These are phyloP conservation scores for Temnothorax nylanderi DNA, from an alignment of 1,140 invertebrate genomes.

Conservation along the genomic window DNA sequence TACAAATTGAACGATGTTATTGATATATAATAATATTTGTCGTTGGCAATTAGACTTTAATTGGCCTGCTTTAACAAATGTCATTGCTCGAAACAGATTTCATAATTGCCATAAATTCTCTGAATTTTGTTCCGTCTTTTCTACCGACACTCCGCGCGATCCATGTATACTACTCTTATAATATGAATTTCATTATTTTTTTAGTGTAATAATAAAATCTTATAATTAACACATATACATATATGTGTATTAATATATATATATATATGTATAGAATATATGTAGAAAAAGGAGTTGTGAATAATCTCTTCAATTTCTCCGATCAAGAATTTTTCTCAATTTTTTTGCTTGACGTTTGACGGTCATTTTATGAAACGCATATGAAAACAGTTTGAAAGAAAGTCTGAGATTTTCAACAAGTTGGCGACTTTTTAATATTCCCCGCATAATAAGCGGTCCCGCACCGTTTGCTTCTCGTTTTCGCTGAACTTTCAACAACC, in stretches of 20 bases:
- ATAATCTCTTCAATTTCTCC: conserved; percentile 1
- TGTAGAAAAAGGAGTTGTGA: neutral
- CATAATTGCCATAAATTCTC: neutral
- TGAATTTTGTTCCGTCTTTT: neutral
- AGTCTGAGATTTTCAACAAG: conserved; percentile 56
- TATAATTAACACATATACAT: neutral
- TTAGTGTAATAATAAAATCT: no score
- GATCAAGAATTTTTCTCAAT: conserved; percentile 11
- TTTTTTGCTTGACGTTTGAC: neutral
- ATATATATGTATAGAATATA: neutral
- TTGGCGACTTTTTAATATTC: conserved; percentile 42
- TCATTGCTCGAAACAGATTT: neutral
- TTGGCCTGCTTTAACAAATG: conserved; percentile 8
- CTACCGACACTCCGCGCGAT: neutral
- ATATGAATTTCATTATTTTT: neutral
- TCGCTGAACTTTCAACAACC: conserved; percentile 52
- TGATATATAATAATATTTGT: conserved; percentile 43
- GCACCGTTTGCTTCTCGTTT: conserved; percentile 61
- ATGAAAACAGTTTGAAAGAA: conserved; percentile 56
- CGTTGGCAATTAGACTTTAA: conserved; percentile 45
- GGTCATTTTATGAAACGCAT: conserved; percentile 60
- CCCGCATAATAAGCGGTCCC: conserved; percentile 46
- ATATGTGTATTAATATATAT: neutral
- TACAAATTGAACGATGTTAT: conserved; percentile 35
- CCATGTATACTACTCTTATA: neutral